These are phyloP conservation scores for Bufo bufo DNA, from an alignment of 2,113 vertebrate species.

Conservation along the genomic window DNA sequence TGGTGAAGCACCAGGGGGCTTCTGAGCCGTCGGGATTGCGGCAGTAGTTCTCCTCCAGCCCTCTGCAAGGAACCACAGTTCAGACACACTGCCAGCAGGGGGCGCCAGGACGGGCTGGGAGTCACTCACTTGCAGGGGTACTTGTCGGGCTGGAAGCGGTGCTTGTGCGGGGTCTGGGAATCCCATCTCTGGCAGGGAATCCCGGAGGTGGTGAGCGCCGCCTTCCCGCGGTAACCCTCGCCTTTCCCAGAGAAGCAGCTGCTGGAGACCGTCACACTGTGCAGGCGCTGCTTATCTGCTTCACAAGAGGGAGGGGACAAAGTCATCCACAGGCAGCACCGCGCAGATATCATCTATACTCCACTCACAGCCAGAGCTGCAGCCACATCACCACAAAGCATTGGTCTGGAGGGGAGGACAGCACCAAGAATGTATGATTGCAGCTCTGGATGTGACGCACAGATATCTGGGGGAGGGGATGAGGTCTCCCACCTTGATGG, in stretches of 20 bases:
- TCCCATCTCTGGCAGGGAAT: constrained; percentile 94
- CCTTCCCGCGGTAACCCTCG: constrained; percentile 85
- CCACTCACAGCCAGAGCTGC: background rate
- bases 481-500: too few species aligned
- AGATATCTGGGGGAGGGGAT: too few species aligned
- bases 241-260: constrained; percentile 88
- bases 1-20: constrained; percentile 96
- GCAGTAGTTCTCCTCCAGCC: constrained; percentile 93
- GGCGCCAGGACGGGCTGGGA: background rate
- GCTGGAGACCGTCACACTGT: constrained; percentile 59
- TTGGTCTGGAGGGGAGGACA: too few species aligned
- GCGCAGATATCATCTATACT: background rate
- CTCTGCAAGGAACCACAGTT: constrained; percentile 70
- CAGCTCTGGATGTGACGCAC: too few species aligned
- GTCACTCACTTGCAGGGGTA: constrained; percentile 90
- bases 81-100: background rate
- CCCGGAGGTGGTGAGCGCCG: constrained; percentile 84
- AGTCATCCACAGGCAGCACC: too few species aligned
- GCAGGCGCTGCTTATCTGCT: constrained; percentile 66
- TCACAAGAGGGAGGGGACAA: constrained; percentile 30
- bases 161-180: constrained; percentile 83
- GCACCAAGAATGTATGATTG: too few species aligned
- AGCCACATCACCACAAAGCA: too few species aligned
- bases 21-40: constrained; percentile 94
- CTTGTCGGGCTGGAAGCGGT: constrained; percentile 85